Percentiles rank a stretch among this genome's conserved stretches.
Conservation (phyloP, 2,113 vertebrate species). For the rat (Rattus norvegicus) region GRCr8 NC_086039.1:36307001-36307500, state of each 20-base stretch:
- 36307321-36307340: not conserved
- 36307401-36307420: not conserved
- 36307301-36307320: not conserved
- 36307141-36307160: conserved; percentile 5
- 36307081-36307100: too few relatives aligned
- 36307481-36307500: not conserved
- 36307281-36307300: not conserved
- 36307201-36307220: not conserved
- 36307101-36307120: too few relatives aligned
- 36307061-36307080: too few relatives aligned
- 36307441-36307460: not conserved
- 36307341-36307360: not conserved
- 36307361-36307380: not conserved
- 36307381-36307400: too few relatives aligned
- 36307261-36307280: not conserved
- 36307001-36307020: not conserved
- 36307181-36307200: not conserved
- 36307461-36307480: not conserved
- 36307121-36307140: not conserved
- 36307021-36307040: not conserved
- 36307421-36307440: not conserved
- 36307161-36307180: not conserved
- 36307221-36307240: not conserved
- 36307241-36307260: not conserved
- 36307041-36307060: not conserved